Evolutionary conservation across 2,888 invertebrate genomes (phyloP), one percentile per base, ranked within the genome.

Genomic region (Amphimallon solstitiale): DNA sequence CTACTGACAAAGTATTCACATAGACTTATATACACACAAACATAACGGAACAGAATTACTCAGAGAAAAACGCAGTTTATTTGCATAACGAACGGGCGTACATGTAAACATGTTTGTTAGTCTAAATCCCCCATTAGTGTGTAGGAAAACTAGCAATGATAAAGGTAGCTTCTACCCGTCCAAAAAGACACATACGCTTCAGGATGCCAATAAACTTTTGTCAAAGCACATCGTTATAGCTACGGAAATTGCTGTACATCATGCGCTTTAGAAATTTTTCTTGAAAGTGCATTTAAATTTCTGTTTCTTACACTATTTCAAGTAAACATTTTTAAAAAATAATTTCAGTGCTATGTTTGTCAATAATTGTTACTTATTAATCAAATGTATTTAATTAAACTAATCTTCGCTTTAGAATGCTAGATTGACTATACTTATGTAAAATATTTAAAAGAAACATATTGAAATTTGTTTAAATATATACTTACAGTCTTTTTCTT

Each of bases 151-250:
- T 77, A 77, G 76, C 77, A 75, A 71, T 72, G 75, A 75, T 73
- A 73, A 78, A 75, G 74, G 54, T 51, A 43, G 51, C 63, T 63
- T 59, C 12, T 17, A 19, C 49, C 34, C 17, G 43, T 10, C 40
- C 71, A 70, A 74, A 67, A 68, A 67, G 60, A 70, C 66, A 73
- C 69, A 72, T 71, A 75, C 78, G 76, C 78, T 78, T 80, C 80
- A 80, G 76, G 80, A 80, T 76, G 78, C 79, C 77, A 80, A 80
- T 79, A 80, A 77, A 78, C 75, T 78, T 79, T 80, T 79, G 79
- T 78, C 75, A 74, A 74, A 74, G 76, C 75, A 75, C 78, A 75
- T 78, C 77, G 75, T 78, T 78, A 78, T 77, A n/a, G n/a, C n/a
- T n/a, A 75, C 70, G 69, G 65, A 69, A 65, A 65, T 49, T 17